Evolutionary conservation across 2,888 invertebrate genomes (phyloP).

Genomic region (Drosophila phalerata): DNA sequence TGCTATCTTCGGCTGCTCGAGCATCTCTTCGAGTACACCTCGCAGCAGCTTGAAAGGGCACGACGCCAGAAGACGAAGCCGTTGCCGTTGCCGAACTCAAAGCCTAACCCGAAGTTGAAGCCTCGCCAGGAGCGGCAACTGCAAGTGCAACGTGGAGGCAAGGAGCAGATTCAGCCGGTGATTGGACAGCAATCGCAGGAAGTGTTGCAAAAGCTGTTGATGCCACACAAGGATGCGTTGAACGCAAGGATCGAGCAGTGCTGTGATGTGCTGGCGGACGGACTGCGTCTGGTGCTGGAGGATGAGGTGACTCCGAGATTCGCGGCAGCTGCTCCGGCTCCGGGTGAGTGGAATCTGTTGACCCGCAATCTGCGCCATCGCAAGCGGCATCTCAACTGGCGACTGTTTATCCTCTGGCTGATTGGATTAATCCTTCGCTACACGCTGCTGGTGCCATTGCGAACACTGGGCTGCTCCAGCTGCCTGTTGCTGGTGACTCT

Average conservation of each 20-base stretch:
- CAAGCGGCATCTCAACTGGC: constrained; percentile 34
- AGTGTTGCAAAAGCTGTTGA: not conserved
- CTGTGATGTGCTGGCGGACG: constrained; percentile 45
- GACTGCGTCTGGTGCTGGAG: constrained; percentile 53
- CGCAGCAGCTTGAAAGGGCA: constrained; percentile 23
- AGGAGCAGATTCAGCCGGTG: no score
- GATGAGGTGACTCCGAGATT: constrained; percentile 64
- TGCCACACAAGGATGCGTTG: constrained; percentile 25
- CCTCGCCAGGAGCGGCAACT: not conserved
- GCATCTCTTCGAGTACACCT: constrained; percentile 42
- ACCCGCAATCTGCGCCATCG: constrained; percentile 49
- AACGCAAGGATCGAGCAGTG: constrained; percentile 43
- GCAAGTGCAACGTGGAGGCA: not conserved
- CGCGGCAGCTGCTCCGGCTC: constrained; percentile 38
- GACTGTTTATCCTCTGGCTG: constrained; percentile 46
- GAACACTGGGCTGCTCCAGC: constrained; percentile 24
- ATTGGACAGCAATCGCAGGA: not conserved
- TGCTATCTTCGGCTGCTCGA: constrained; percentile 46
- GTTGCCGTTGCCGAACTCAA: no score
- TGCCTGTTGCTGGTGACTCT: constrained; percentile 46
- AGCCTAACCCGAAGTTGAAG: no score
- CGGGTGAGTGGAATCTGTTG: constrained; percentile 58
- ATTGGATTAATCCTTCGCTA: constrained; percentile 50
- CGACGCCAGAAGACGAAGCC: not conserved
- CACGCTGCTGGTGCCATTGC: constrained; percentile 50